Evolutionary conservation across 2,113 vertebrate genomes (phyloP).

Genomic region (Nyctereutes procyonoides): DNA sequence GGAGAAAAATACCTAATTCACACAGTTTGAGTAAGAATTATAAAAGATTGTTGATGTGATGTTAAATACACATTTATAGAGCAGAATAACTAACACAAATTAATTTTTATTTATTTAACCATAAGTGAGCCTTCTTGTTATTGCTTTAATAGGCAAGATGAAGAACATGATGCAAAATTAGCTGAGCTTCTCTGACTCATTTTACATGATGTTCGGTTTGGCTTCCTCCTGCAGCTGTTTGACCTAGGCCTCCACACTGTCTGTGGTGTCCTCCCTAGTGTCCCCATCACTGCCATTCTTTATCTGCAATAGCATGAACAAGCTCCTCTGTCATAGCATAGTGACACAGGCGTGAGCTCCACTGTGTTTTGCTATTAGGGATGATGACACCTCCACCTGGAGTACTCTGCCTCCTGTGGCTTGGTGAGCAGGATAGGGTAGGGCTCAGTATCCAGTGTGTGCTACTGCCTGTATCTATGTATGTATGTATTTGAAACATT

Average conservation of each 20-base stretch:
- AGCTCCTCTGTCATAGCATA: too few relatives aligned
- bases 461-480: background rate
- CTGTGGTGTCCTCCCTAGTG: background rate
- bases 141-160: conserved; percentile 88
- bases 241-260: background rate
- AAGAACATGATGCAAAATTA: conserved; percentile 90
- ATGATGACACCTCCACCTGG: background rate
- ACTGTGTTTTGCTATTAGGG: background rate
- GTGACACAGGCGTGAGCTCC: background rate
- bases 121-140: conserved; percentile 92
- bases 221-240: background rate
- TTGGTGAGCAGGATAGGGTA: background rate
- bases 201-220: conserved; percentile 89
- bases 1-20: background rate
- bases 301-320: background rate
- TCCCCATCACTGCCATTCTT: background rate
- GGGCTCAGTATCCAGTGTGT: background rate
- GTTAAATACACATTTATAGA: background rate
- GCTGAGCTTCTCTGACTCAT: conserved; percentile 88
- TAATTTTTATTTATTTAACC: conserved; percentile 87
- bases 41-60: background rate
- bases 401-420: background rate
- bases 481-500: too few relatives aligned
- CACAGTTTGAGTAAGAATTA: background rate
- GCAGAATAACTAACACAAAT: background rate